Evolutionary conservation across 2,113 vertebrate species (phyloP), one percentile per base, ranked within the genome.

Genomic region (Pyrgilauda ruficollis): DNA sequence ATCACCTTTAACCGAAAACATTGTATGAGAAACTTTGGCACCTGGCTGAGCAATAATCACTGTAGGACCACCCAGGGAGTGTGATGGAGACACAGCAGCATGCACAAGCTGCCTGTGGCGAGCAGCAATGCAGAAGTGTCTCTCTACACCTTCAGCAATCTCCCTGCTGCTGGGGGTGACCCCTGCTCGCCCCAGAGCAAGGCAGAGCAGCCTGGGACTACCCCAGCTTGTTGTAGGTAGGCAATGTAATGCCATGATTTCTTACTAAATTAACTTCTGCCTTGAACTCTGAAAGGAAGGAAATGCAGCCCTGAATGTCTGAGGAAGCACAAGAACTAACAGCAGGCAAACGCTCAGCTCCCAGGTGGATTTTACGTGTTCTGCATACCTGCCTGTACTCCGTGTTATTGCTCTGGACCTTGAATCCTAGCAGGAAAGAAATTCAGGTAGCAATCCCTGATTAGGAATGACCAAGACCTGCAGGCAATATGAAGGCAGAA

Each of bases 141-240:
- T 86, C 50, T 77, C 4, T 1, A 19, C 22, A 72, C 43, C 44
- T 72, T 74, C 8, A 5, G 10, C 44, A 9, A 50, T 15, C 44
- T 94, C 15, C 27, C 7, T 64, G 35, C 13, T 87, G 33, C 24
- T 20, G 0, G 1, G 15, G 17, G 17, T 56, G 33, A 21, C 39
- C 2, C 0, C 31, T 0, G 0, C 58, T 61, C 13, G 2, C 18
- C n/a, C 17, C 15, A 11, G 11, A 10, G 14, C 13, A 49, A 78
- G 43, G 13, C 35, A 44, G 35, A 47, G 30, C 35, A 63, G 14
- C 27, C 37, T 33, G 30, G 39, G 50, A 49, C 33, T 44, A 4
- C 30, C 37, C 5, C 7, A 35, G 12, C 41, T 78, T 87, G 18
- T 28, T 26, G n/a, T 10, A 81, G 31, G 28, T 39, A 62, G 13